Percentiles rank a stretch among this genome's conserved stretches.
These are phyloP conservation scores for Candoia aspera DNA, from an alignment of 2,113 vertebrate species.

Conservation along the genomic window DNA sequence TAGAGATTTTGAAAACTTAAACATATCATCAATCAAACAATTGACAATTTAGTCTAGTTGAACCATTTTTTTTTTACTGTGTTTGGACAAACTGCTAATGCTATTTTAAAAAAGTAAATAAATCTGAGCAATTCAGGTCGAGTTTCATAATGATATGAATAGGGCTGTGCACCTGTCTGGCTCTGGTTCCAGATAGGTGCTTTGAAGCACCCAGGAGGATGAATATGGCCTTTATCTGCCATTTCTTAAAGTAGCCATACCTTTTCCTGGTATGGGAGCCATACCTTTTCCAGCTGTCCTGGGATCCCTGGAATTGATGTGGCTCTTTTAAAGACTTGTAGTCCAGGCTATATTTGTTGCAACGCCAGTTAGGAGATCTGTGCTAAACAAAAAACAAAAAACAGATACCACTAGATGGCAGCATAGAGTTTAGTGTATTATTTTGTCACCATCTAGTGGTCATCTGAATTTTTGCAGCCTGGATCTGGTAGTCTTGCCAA, in stretches of 20 bases:
- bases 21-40: background rate
- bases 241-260: background rate
- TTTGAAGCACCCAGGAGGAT: background rate
- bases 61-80: background rate
- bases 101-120: background rate
- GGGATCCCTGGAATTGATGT: background rate
- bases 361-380: background rate
- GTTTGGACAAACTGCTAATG: background rate
- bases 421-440: background rate
- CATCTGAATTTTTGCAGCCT: background rate
- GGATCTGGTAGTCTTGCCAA: background rate
- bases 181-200: background rate
- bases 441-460: background rate
- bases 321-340: background rate
- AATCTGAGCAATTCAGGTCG: background rate
- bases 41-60: background rate
- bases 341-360: background rate
- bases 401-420: background rate
- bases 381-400: fast-evolving
- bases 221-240: background rate
- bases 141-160: background rate
- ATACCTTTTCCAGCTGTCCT: background rate
- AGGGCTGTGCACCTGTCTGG: background rate
- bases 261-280: background rate
- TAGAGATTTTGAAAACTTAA: background rate